phyloP scores from a whole-genome alignment of 2,888 invertebrate species.

The Rotaria sp. region DNA sequence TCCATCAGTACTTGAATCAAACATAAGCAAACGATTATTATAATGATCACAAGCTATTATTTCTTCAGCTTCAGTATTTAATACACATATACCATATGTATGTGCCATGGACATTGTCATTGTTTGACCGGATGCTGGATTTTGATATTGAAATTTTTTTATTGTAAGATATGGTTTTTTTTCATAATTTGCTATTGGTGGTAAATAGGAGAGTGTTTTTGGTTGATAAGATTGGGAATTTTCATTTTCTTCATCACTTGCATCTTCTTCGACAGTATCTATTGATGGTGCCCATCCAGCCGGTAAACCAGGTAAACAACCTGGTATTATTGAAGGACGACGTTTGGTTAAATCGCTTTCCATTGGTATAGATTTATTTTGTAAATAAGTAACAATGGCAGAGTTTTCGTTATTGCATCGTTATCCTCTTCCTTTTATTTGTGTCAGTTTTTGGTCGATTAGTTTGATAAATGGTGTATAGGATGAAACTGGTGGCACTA shows the following conservation, averaged over 20 bases:
- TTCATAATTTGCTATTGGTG: conserved; percentile 4
- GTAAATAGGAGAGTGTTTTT: neutral
- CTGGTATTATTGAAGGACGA: conserved; percentile 13
- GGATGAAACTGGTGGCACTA: neutral
- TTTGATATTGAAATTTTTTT: conserved; percentile 2
- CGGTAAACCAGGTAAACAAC: neutral
- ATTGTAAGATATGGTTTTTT: neutral
- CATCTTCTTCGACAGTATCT: neutral
- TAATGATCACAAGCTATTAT: neutral
- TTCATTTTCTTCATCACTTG: neutral
- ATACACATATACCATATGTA: conserved; percentile 12
- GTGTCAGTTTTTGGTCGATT: neutral
- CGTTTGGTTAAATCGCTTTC: conserved; percentile 1
- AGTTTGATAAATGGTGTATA: neutral
- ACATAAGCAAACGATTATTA: conserved; percentile 25
- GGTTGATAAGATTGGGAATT: neutral
- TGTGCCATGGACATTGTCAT: neutral
- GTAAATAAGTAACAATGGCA: neutral
- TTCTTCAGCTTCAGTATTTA: conserved; percentile 8
- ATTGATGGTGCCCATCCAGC: neutral
- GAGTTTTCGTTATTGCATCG: neutral
- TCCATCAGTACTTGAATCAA: neutral
- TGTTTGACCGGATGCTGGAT: neutral
- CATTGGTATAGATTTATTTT: neutral
- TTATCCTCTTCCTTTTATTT: neutral